Evolutionary conservation across 2,113 vertebrate species (phyloP).

Genomic region (Ibidorhyncha struthersii): DNA sequence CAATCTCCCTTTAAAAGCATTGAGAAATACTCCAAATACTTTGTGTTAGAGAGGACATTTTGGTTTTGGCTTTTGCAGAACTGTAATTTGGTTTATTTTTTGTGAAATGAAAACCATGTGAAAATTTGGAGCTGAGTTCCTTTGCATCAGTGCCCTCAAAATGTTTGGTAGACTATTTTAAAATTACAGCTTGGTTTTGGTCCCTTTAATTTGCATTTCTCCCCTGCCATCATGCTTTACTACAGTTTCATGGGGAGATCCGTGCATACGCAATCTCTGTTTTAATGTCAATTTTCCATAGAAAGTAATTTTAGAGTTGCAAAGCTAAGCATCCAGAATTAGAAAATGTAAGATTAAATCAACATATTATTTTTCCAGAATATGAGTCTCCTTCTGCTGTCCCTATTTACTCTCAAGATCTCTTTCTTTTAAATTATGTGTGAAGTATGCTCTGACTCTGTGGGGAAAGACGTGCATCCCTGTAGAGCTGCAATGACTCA

Average conservation of each 20-base stretch:
- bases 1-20: not conserved
- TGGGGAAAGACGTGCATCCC: not conserved
- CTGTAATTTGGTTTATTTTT: not conserved
- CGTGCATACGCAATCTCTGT: not conserved
- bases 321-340: not conserved
- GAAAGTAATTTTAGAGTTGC: not conserved
- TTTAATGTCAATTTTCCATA: not conserved
- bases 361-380: not conserved
- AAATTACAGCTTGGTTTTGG: not conserved
- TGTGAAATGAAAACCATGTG: not conserved
- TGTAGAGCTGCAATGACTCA: not conserved
- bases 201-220: slow-evolving; percentile 6
- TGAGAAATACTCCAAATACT: not conserved
- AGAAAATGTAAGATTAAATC: not conserved
- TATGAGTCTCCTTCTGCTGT: not conserved
- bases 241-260: not conserved
- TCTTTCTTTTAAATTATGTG: not conserved
- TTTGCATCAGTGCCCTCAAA: not conserved
- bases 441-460: not conserved
- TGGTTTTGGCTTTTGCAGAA: not conserved
- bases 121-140: not conserved
- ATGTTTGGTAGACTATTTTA: not conserved
- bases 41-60: not conserved
- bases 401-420: not conserved
- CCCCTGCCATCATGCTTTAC: not conserved